Conservation (phyloP, 2,888 invertebrate species). For the Nesidiocoris tenuis region DNA sequence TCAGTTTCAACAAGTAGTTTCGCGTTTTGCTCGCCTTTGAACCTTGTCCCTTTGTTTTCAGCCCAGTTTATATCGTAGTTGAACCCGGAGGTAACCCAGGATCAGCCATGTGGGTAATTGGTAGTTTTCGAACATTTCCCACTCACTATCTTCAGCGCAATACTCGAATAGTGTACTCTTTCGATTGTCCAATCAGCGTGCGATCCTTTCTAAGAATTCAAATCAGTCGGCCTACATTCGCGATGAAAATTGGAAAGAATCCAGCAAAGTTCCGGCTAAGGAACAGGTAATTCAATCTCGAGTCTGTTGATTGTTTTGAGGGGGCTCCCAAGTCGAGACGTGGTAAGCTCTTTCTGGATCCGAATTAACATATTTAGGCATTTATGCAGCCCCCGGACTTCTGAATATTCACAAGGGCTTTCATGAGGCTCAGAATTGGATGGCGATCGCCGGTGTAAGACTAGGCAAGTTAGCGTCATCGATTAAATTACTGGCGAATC, state of each 20-base stretch:
- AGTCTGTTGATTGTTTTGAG: background rate
- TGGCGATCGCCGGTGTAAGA: background rate
- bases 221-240: too few species aligned
- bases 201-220: too few species aligned
- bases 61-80: too few species aligned
- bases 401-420: background rate
- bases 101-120: too few species aligned
- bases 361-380: background rate
- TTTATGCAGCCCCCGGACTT: background rate
- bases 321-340: background rate
- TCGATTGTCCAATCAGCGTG: too few species aligned
- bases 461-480: background rate
- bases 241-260: background rate
- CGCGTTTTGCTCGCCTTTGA: background rate
- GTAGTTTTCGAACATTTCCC: too few species aligned
- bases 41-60: too few species aligned
- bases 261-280: background rate
- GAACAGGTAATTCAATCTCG: background rate
- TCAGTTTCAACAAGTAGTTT: slow-evolving; percentile 41
- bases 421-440: background rate
- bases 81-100: too few species aligned
- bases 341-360: background rate
- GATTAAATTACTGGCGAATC: too few species aligned
- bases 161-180: too few species aligned
- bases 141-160: too few species aligned